Percentiles rank a stretch among this genome's conserved stretches.
Evolutionary conservation across 1,140 invertebrate species (phyloP).

Genomic region (Anoplolepis gracilipes): DNA sequence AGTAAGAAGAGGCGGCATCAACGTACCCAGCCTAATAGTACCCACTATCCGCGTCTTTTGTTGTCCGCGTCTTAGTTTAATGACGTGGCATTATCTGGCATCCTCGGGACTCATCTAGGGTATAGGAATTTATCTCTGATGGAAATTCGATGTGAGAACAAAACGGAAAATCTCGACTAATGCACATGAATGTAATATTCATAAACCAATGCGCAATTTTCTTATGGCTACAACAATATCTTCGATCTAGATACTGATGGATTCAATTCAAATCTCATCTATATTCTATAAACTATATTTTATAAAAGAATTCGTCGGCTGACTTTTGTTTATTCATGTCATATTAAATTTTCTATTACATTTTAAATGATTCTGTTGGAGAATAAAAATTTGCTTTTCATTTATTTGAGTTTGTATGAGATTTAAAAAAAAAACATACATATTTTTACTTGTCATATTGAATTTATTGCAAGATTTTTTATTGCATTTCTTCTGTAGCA

Average conservation of each 20-base stretch:
- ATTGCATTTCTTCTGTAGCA: not conserved
- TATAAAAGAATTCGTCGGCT: not conserved
- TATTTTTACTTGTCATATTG: not conserved
- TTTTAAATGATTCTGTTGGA: not conserved
- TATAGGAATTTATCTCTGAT: constrained; percentile 67
- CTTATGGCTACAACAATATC: constrained; percentile 28
- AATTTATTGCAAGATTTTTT: not conserved
- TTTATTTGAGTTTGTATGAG: not conserved
- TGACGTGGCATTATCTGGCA: constrained; percentile 66
- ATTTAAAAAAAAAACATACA: not conserved
- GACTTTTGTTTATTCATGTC: not conserved
- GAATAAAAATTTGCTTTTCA: not conserved
- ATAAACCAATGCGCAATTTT: constrained; percentile 44
- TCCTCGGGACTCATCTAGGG: constrained; percentile 24
- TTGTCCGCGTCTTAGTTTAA: constrained; percentile 63
- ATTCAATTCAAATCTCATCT: constrained; percentile 3
- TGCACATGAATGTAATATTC: constrained; percentile 36
- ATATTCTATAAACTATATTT: not conserved
- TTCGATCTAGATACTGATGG: constrained; percentile 23
- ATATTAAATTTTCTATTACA: not conserved
- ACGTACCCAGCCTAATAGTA: constrained; percentile 66
- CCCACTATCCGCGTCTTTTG: constrained; percentile 65
- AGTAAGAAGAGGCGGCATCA: constrained; percentile 69
- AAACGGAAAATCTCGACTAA: constrained; percentile 28
- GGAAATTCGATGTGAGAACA: constrained; percentile 67